These are phyloP conservation scores for Malacoctenus gilli DNA, from an alignment of 2,797 vertebrate species.

Conservation along the genomic window DNA sequence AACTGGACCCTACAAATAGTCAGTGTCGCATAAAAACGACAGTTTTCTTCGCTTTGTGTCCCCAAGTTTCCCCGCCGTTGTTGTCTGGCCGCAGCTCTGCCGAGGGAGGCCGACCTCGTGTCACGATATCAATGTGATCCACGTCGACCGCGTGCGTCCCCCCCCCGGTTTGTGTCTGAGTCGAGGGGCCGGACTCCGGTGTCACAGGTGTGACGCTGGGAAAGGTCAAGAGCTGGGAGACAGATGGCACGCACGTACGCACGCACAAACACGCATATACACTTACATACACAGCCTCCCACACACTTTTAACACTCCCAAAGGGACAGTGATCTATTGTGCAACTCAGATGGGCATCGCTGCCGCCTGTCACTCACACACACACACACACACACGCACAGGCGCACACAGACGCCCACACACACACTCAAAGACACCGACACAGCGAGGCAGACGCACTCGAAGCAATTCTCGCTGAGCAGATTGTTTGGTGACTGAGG, in stretches of 20 bases:
- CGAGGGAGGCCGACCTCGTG: too few relatives aligned
- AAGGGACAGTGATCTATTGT: constrained; percentile 77
- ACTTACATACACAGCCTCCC: constrained; percentile 44
- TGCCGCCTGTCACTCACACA: constrained; percentile 49
- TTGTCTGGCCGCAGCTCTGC: constrained; percentile 13
- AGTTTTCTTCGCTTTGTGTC: too few relatives aligned
- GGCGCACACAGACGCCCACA: constrained; percentile 14
- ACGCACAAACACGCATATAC: constrained; percentile 33
- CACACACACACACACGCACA: constrained; percentile 18
- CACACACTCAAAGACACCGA: constrained; percentile 37
- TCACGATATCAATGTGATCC: constrained; percentile 58
- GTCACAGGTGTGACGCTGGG: constrained; percentile 73
- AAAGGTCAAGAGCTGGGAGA: constrained; percentile 78
- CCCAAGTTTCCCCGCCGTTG: constrained; percentile 10
- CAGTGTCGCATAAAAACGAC: too few relatives aligned
- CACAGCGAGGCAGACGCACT: constrained; percentile 11
- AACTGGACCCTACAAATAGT: too few relatives aligned
- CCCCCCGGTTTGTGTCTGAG: constrained; percentile 55
- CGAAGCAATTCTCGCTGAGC: constrained; percentile 29
- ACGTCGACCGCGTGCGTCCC: constrained; percentile 46
- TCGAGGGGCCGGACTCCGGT: constrained; percentile 52
- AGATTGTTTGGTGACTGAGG: constrained; percentile 57
- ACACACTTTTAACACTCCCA: constrained; percentile 75
- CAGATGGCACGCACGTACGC: constrained; percentile 66
- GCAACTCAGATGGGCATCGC: constrained; percentile 68